Conservation (phyloP, 2,797 vertebrate genomes). For the Paramormyrops hopkinsi region DNA sequence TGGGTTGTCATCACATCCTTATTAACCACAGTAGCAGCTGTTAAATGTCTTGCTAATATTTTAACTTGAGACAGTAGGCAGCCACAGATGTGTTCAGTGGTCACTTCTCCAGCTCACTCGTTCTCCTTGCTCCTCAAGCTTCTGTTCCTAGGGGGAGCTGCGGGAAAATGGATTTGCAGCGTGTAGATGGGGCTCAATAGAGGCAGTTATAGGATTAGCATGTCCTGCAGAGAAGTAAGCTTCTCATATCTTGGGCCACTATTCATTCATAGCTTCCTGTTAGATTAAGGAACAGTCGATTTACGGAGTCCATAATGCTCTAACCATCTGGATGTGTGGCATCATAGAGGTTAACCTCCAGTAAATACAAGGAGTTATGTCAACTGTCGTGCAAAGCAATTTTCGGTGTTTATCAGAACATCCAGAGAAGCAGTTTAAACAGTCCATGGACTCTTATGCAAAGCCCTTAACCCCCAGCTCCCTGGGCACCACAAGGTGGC, state of each 20-base stretch:
- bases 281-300: neutral
- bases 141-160: neutral
- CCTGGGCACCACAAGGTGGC: neutral
- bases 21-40: neutral
- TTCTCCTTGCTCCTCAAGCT: neutral
- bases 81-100: neutral
- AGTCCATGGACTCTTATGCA: neutral
- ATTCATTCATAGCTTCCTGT: neutral
- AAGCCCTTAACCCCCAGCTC: neutral
- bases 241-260: neutral
- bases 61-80: neutral
- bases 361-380: neutral
- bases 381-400: neutral
- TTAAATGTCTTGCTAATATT: neutral
- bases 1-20: neutral
- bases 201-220: slow-evolving; percentile 3
- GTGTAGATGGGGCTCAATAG: neutral
- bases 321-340: neutral
- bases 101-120: neutral
- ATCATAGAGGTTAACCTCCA: neutral
- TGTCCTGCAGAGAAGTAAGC: slow-evolving; percentile 8
- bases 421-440: neutral
- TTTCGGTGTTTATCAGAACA: neutral
- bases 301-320: neutral
- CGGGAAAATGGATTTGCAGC: neutral